Evolutionary conservation across 2,888 invertebrate species (phyloP).

Genomic region (Drosophila tripunctata): DNA sequence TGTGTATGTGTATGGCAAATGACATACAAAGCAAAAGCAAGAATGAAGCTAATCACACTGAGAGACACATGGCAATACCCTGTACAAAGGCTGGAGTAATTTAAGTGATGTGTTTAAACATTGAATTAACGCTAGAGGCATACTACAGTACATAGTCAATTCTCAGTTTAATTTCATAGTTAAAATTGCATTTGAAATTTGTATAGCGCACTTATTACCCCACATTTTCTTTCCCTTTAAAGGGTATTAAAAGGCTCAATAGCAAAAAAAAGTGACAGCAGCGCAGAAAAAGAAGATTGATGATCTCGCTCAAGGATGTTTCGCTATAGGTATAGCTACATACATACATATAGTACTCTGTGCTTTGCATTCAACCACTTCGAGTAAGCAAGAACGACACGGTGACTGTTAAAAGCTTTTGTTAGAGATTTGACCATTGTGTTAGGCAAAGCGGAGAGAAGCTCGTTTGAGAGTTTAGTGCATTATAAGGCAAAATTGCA

Average conservation of each 20-base stretch:
- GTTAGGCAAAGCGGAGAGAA: background rate
- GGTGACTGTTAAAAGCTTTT: slow-evolving; percentile 16
- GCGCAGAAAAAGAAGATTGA: slow-evolving; percentile 74
- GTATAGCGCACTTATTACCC: too few relatives aligned
- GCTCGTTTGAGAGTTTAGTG: slow-evolving; percentile 7
- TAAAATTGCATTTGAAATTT: too few relatives aligned
- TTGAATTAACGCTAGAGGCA: too few relatives aligned
- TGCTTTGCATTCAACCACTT: slow-evolving; percentile 9
- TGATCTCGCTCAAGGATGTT: slow-evolving; percentile 82
- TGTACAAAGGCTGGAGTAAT: too few relatives aligned
- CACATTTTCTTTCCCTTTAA: background rate
- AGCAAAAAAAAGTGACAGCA: slow-evolving; percentile 41
- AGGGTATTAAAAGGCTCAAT: slow-evolving; percentile 13
- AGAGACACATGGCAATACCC: slow-evolving; percentile 4
- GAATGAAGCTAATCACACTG: background rate
- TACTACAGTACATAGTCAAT: too few relatives aligned
- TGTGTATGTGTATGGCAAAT: slow-evolving; percentile 32
- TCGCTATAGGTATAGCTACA: too few relatives aligned
- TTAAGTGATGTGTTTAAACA: too few relatives aligned
- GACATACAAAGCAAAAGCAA: slow-evolving; percentile 46
- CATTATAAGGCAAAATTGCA: background rate
- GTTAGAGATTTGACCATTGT: slow-evolving; percentile 4
- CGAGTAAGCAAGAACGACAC: slow-evolving; percentile 4
- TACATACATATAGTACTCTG: too few relatives aligned
- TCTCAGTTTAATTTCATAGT: too few relatives aligned